Base-by-base conservation (phyloP, 2,888 invertebrate species). In the Acleris emargana region DNA sequence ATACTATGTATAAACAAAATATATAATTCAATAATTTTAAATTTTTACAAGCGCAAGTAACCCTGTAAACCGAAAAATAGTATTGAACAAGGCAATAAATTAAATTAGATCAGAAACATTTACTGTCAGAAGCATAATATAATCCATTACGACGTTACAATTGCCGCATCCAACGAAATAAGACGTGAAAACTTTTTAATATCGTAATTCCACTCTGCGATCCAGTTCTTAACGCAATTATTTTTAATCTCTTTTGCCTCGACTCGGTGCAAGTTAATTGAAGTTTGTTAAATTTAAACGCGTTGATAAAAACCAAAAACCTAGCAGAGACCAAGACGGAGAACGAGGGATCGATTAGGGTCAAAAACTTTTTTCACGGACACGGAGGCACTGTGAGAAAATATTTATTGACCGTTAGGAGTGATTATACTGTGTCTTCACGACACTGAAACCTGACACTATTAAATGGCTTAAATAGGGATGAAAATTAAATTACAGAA, bases 201-300 rank as follows among this genome's bases (percentile, higher is more conserved):
- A 53, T 38, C 22, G 28, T 43, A 45, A 47, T 25, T 43, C 58
- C 43, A 20, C 42, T 25, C 55, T 28, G 50, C 50, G 59, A 55
- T 32, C 20, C 49, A 18, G 47, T 25, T 47, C 58, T 45, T 55
- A 51, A 55, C 18, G 55, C 22, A 51, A 66, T 66, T 66, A 66
- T 66, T 57, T 66, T 66, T 66, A 57, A 66, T 66, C 60, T 61
- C 25, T 20, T 54, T 17, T 43, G 28, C 25, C 11, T 45, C 47
- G 47, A 17, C 50, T 32, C 22, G 17, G 55, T 38, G 47, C 22
- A 51, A 57, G 32, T 61, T 60, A 61, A 66, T 57, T 57, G 60
- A 66, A 66, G 51, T 66, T 61, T 51, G 60, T 54, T 49, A 49
- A 66, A 57, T 47, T 61, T 61, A 57, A 57, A 66, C 55, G 60